Evolutionary conservation across 2,888 invertebrate genomes (phyloP).

Genomic region (Scrobipalpa costella): DNA sequence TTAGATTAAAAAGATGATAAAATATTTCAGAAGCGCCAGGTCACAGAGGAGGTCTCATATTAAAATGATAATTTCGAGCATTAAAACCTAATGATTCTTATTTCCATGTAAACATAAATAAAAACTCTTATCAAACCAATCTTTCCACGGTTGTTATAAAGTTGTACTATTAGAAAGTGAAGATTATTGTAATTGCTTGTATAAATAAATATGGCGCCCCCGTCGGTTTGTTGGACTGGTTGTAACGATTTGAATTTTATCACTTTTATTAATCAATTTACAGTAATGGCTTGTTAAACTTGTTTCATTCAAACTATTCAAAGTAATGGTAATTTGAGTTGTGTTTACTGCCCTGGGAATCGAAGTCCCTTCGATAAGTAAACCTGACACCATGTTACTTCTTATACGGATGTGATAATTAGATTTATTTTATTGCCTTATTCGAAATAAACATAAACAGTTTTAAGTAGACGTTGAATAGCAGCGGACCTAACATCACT

Average conservation of each 20-base stretch:
- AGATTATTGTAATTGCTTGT: constrained; percentile 34
- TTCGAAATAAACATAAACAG: not conserved
- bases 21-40: constrained; percentile 3
- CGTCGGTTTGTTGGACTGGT: constrained; percentile 32
- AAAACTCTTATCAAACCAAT: constrained; percentile 11
- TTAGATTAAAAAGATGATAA: too few species aligned
- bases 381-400: constrained; percentile 7
- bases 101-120: constrained; percentile 12
- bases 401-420: not conserved
- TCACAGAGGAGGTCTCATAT: constrained; percentile 9
- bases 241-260: constrained; percentile 30
- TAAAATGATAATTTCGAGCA: constrained; percentile 5
- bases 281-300: constrained; percentile 23
- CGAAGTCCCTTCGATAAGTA: constrained; percentile 21
- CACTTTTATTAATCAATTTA: constrained; percentile 37
- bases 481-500: not conserved
- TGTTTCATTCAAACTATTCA: constrained; percentile 22
- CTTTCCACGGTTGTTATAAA: constrained; percentile 36
- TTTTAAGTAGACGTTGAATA: not conserved
- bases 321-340: constrained; percentile 25
- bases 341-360: constrained; percentile 23
- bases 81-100: not conserved
- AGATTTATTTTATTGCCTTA: constrained; percentile 1
- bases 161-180: constrained; percentile 40
- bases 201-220: constrained; percentile 35